Evolutionary conservation across 2,113 vertebrate species (phyloP).

Genomic region (Corynorhinus townsendii): DNA sequence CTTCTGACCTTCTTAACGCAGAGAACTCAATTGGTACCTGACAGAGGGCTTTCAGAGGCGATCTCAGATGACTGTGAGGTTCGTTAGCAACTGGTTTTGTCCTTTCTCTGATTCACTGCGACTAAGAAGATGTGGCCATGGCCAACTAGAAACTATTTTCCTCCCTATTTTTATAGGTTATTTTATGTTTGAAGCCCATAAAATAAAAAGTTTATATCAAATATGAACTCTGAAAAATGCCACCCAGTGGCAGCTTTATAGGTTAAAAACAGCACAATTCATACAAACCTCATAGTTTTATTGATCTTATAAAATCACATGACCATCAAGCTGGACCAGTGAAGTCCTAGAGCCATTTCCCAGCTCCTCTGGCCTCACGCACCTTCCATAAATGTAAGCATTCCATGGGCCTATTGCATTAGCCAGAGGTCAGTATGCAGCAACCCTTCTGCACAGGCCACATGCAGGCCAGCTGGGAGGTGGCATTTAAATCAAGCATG

Average conservation of each 20-base stretch:
- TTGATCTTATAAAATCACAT: not conserved
- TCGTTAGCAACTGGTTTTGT: not conserved
- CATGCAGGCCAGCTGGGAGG: not conserved
- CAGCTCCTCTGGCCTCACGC: not conserved
- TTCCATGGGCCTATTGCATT: accelerated
- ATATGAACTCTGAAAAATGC: not conserved
- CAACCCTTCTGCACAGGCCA: not conserved
- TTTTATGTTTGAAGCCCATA: not conserved
- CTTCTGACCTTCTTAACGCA: not conserved
- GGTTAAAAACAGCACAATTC: not conserved
- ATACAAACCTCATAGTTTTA: not conserved
- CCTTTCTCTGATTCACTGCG: not conserved
- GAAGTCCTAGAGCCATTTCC: not conserved
- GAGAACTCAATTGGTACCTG: not conserved
- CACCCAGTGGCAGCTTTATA: not conserved
- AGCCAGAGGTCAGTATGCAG: accelerated
- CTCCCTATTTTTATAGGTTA: not conserved
- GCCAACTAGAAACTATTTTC: not conserved
- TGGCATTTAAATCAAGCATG: not conserved
- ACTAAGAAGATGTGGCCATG: not conserved
- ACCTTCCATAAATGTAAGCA: not conserved
- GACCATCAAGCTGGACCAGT: not conserved
- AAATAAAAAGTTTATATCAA: not conserved
- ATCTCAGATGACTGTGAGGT: not conserved
- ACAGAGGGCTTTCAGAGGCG: not conserved